Base-by-base conservation (phyloP, 2,888 invertebrate genomes). In the Idaea biselata region DNA sequence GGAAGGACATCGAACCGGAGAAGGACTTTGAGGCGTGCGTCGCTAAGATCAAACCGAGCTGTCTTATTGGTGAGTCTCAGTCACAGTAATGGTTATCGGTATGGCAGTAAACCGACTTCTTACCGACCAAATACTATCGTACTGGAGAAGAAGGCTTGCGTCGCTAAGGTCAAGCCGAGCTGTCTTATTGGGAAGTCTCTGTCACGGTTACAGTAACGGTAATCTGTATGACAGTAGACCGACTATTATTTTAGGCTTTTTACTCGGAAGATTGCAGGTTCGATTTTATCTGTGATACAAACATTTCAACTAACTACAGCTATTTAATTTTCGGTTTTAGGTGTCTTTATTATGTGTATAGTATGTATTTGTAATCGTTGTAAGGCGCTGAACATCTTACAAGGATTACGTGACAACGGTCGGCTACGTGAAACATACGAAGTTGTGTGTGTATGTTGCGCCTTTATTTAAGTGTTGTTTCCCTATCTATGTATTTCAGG, bases 151-250 rank as follows among this genome's bases (percentile, higher is more conserved):
- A 94, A 95, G 63, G 95, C 96, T 6, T 95, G 98, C 68, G 96
- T 99, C 0, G 94, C 95, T 58, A 94, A 95, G 78, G 93, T 99
- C 60, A 97, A 98, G 83, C 99, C 99, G 0, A 95, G 96, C 61
- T 95, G 96, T 72, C 93, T 98, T 69, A 97, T 98, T 86, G 97
- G 99, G 97, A 82, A 89, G 93, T 84, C 16, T 16, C n/a, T 4
- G 6, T 55, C 11, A n/a, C n/a, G n/a, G n/a, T n/a, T n/a, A 55
- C 4, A 6, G 11, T 55, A 4, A 55, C 14, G 6, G 55, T 55
- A 1, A 6, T 17, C 2, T 1, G 1, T 18, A 8, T 56, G 25
- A 5, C 25, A 25, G 25, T 25, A 25, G 25, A 25, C 25, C 25
- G 25, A 25, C 25, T 25, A 25, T 25, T 25, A 5, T 25, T 25